These are phyloP conservation scores for Rhopalosiphum nymphaeae DNA, from an alignment of 2,888 invertebrate species.

Conservation along the genomic window DNA sequence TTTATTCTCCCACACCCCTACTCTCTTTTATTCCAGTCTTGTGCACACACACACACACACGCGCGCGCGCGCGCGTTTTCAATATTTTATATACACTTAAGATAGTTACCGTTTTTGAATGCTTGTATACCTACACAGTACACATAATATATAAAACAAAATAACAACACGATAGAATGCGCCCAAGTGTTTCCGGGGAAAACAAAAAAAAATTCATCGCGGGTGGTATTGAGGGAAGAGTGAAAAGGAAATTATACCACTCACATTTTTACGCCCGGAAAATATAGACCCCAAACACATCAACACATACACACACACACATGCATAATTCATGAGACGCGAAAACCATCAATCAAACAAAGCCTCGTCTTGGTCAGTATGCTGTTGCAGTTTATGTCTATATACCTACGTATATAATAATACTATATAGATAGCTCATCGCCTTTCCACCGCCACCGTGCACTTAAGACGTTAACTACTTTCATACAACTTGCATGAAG, in stretches of 20 bases:
- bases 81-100: not conserved
- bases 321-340: conserved; percentile 62
- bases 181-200: not conserved
- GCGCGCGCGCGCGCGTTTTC: not conserved
- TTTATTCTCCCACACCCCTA: not conserved
- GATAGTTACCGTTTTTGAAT: conserved; percentile 7
- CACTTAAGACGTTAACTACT: conserved; percentile 40
- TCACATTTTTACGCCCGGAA: conserved; percentile 32
- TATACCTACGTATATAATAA: not conserved
- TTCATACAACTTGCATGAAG: not conserved
- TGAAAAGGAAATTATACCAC: conserved; percentile 22
- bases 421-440: not conserved
- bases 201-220: conserved; percentile 1
- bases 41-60: not conserved
- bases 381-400: not conserved
- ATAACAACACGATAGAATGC: conserved; percentile 23
- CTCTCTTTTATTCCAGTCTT: not conserved
- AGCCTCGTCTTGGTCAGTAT: conserved; percentile 52
- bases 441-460: not conserved
- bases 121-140: not conserved
- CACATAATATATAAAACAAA: not conserved
- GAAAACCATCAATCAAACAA: conserved; percentile 63
- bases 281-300: conserved; percentile 10
- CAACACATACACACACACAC: not conserved
- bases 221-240: not conserved